phyloP scores from a whole-genome alignment of 2,113 vertebrate species.

The Pipra filicauda region DNA sequence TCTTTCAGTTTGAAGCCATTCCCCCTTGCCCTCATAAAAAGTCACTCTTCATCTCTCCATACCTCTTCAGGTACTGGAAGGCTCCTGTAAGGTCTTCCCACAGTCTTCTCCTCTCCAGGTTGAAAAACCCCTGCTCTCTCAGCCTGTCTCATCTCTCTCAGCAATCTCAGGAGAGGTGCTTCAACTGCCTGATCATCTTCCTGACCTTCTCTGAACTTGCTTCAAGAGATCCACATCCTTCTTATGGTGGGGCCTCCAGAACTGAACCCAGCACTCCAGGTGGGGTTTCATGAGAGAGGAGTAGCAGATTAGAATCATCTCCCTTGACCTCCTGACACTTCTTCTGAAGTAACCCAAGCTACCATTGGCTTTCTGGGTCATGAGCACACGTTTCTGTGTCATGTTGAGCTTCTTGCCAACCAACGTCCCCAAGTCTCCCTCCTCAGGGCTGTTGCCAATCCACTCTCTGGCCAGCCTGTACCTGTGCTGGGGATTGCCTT shows the following conservation, averaged over 20 bases:
- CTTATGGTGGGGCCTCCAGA: neutral
- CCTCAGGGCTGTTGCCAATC: neutral
- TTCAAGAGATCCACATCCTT: neutral
- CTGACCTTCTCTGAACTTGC: accelerated
- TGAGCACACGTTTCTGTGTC: accelerated
- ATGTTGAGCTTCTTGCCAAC: neutral
- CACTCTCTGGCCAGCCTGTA: neutral
- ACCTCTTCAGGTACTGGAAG: neutral
- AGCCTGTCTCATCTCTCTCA: neutral
- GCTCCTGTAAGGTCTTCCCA: neutral
- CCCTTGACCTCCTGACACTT: neutral
- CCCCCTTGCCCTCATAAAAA: neutral
- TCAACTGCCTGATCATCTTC: neutral
- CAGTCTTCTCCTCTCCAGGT: neutral
- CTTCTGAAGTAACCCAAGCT: neutral
- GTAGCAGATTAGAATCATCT: neutral
- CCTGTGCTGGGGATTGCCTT: neutral
- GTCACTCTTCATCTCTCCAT: neutral
- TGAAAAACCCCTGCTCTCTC: neutral
- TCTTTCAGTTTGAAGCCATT: neutral
- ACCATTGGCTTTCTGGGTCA: neutral
- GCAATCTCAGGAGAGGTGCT: neutral
- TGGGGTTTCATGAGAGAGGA: neutral
- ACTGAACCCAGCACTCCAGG: neutral
- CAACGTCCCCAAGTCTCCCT: neutral